phyloP scores from a whole-genome alignment of 2,113 vertebrate genomes.

The Procavia capensis region DNA sequence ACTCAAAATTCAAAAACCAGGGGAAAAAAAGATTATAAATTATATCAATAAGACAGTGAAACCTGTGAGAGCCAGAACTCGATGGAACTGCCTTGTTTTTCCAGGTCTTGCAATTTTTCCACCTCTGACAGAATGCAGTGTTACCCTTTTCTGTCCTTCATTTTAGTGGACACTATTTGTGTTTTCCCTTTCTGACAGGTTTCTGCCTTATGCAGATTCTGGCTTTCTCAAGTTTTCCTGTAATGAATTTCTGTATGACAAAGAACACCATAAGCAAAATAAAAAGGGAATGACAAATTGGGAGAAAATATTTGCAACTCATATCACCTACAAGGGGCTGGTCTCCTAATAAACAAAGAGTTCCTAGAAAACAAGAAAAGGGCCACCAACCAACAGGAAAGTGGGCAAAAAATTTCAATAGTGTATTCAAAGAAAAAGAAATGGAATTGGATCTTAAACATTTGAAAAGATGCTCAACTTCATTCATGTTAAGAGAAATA shows the following conservation, averaged over 20 bases:
- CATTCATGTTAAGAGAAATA: neutral
- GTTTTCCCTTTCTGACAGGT: neutral
- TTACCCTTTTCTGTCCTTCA: neutral
- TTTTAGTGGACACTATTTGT: neutral
- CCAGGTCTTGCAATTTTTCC: neutral
- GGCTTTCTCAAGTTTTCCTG: neutral
- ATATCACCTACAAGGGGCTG: neutral
- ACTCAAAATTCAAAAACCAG: neutral
- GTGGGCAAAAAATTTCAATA: neutral
- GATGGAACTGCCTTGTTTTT: neutral
- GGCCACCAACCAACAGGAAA: neutral
- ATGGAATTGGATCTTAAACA: neutral
- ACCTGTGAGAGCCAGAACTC: neutral
- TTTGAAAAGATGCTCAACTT: neutral
- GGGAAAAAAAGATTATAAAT: neutral
- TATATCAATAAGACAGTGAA: neutral
- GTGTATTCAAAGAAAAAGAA: neutral
- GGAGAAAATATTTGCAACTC: neutral
- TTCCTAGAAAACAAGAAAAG: constrained; percentile 10
- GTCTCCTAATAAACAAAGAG: neutral
- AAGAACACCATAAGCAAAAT: neutral
- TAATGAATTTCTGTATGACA: neutral
- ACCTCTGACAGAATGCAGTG: neutral
- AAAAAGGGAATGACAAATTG: neutral
- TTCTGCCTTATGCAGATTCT: neutral